Conservation (phyloP, 2,888 invertebrate genomes). For the Cacoxenus indagator region DNA sequence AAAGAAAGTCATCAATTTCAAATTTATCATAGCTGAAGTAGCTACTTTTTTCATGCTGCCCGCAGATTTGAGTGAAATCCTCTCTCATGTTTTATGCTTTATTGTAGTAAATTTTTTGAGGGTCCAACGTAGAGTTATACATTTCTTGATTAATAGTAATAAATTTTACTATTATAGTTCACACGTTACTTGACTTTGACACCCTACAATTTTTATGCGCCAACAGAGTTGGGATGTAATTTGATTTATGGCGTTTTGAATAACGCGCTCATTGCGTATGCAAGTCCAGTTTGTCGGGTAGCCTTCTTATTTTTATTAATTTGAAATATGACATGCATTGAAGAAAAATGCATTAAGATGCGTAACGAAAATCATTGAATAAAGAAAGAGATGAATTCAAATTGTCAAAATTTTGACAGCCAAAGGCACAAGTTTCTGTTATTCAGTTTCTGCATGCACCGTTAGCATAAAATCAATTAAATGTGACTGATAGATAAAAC, state of each 20-base stretch:
- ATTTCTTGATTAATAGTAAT: too few relatives aligned
- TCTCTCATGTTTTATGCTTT: neutral
- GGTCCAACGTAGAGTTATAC: neutral
- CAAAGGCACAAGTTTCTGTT: neutral
- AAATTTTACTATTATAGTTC: too few relatives aligned
- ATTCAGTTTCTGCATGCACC: neutral
- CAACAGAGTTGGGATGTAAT: neutral
- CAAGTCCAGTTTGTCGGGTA: neutral
- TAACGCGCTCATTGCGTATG: conserved; percentile 10
- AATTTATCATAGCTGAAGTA: conserved; percentile 35
- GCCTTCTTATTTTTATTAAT: neutral
- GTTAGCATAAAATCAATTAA: conserved; percentile 17
- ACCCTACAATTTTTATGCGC: neutral
- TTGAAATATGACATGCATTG: neutral
- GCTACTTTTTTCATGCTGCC: conserved; percentile 15
- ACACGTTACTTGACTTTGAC: too few relatives aligned
- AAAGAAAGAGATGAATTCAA: neutral
- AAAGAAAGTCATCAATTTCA: conserved; percentile 49
- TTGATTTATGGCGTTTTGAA: neutral
- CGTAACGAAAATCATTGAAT: neutral
- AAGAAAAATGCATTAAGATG: neutral
- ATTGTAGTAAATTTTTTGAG: neutral
- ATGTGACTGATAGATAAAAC: neutral
- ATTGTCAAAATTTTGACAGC: conserved; percentile 7
- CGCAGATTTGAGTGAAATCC: neutral